Conservation (phyloP, 2,888 invertebrate genomes). For the Mantis religiosa region DNA sequence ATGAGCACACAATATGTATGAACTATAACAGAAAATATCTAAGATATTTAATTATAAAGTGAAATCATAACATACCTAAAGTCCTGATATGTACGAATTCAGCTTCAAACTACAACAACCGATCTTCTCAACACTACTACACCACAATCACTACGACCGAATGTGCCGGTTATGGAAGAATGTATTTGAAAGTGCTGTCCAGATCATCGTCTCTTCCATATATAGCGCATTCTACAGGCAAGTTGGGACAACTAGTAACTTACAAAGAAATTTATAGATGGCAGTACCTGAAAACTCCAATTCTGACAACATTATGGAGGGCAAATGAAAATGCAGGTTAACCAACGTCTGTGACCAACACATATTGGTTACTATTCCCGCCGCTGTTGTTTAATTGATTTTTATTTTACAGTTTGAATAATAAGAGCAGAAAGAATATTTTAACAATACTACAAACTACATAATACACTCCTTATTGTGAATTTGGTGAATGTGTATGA, state of each 20-base stretch:
- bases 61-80: not conserved
- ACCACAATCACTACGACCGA: not conserved
- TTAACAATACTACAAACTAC: no score
- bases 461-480: no score
- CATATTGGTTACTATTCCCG: no score
- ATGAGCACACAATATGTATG: not conserved
- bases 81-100: not conserved
- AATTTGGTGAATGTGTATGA: no score
- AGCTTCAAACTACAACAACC: not conserved
- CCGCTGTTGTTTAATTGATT: no score
- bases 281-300: not conserved
- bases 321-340: no score
- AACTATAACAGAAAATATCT: not conserved
- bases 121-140: not conserved
- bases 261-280: not conserved
- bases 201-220: not conserved
- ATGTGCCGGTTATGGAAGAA: constrained; percentile 6
- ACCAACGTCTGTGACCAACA: no score
- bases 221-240: not conserved
- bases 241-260: not conserved
- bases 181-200: constrained; percentile 7
- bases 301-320: no score
- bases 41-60: not conserved
- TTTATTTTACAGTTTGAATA: no score
- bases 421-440: no score